These are phyloP conservation scores for Dendrolimus kikuchii DNA, from an alignment of 1,140 invertebrate species.

Conservation along the genomic window DNA sequence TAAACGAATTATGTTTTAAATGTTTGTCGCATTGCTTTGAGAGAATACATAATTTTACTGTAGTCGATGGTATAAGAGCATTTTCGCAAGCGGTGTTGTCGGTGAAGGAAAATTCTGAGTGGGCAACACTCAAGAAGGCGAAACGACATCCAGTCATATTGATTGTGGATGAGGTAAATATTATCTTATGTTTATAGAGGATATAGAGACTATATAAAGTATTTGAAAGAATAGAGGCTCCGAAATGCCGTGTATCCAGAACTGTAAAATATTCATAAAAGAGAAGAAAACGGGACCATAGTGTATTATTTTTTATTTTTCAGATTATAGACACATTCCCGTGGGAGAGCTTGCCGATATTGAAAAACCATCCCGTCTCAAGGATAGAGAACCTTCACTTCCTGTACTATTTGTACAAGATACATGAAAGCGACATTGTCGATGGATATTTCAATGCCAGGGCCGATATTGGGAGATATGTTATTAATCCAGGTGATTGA, in stretches of 20 bases:
- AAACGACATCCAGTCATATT: constrained; percentile 76
- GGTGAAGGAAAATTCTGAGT: constrained; percentile 45
- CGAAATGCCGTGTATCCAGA: no score
- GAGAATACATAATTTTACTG: constrained; percentile 48
- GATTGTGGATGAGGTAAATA: constrained; percentile 77
- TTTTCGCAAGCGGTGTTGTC: constrained; percentile 56
- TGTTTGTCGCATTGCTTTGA: constrained; percentile 69
- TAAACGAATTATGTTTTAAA: constrained; percentile 66
- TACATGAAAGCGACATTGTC: constrained; percentile 72
- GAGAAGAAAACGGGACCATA: no score
- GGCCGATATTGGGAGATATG: constrained; percentile 49
- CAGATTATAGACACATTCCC: constrained; percentile 82
- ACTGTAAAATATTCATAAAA: no score
- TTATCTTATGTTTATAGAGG: no score
- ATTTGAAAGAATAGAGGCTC: no score
- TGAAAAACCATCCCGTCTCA: constrained; percentile 77
- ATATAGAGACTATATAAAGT: no score
- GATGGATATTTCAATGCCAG: constrained; percentile 66
- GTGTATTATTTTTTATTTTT: no score
- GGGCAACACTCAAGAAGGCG: constrained; percentile 51
- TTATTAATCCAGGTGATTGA: constrained; percentile 62
- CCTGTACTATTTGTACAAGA: constrained; percentile 76
- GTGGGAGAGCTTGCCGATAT: constrained; percentile 80
- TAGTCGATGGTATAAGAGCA: constrained; percentile 57
- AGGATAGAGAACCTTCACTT: constrained; percentile 84